phyloP scores from a whole-genome alignment of 2,113 vertebrate genomes.

The Ceyx cyanopectus region DNA sequence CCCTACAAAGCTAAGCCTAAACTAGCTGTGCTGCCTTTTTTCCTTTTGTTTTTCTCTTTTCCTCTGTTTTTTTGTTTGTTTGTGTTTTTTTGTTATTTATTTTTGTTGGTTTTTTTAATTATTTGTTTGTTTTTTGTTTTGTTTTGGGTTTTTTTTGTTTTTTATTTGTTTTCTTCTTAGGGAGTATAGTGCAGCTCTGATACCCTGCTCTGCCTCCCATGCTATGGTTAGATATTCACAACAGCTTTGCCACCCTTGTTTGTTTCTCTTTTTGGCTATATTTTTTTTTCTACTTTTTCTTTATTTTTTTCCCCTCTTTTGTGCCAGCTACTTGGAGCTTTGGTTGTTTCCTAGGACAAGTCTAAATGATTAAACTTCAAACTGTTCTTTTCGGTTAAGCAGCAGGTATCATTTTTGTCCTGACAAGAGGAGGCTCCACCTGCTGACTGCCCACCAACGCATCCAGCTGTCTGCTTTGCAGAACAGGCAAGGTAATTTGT shows the following conservation, averaged over 20 bases:
- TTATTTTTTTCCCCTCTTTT: neutral
- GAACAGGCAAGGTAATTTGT: constrained; percentile 80
- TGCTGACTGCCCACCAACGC: constrained; percentile 74
- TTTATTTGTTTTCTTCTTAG: neutral
- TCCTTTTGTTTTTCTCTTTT: neutral
- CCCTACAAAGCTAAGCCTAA: constrained; percentile 63
- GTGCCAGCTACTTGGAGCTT: constrained; percentile 7
- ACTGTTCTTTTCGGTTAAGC: constrained; percentile 75
- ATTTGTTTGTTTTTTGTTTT: neutral
- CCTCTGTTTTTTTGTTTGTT: neutral
- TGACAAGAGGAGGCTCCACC: constrained; percentile 78
- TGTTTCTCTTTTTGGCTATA: constrained; percentile 13
- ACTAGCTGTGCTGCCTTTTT: neutral
- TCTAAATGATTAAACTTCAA: constrained; percentile 74
- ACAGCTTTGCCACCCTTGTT: neutral
- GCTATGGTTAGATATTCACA: neutral
- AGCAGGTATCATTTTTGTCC: constrained; percentile 79
- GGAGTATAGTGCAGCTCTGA: neutral
- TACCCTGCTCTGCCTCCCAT: neutral
- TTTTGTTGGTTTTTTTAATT: neutral
- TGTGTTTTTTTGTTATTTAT: neutral
- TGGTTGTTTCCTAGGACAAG: constrained; percentile 60
- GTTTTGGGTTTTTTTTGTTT: neutral
- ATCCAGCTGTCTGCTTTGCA: constrained; percentile 81
- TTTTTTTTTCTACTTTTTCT: neutral